A percentile compares a stretch with the other conserved stretches of the same genome.
phyloP scores from a whole-genome alignment of 2,888 invertebrate species.

The Yponomeuta cagnagella region DNA sequence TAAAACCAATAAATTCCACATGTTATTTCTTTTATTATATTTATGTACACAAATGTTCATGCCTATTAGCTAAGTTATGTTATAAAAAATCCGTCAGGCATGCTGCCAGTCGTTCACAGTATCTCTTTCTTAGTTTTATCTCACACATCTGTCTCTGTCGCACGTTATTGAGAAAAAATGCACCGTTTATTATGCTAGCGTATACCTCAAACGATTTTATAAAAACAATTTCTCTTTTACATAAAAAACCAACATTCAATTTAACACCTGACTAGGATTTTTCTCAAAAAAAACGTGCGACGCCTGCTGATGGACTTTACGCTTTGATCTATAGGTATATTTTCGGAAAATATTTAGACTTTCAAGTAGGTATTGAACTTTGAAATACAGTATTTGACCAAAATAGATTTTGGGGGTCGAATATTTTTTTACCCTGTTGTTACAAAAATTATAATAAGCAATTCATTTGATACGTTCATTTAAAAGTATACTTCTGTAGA shows the following conservation, averaged over 20 bases:
- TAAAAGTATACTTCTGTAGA: neutral
- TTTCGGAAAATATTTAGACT: too few species aligned
- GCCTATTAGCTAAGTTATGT: conserved; percentile 37
- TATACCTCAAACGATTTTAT: conserved; percentile 11
- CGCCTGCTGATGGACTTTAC: neutral
- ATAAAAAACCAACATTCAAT: conserved; percentile 5
- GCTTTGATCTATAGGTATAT: neutral
- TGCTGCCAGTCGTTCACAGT: conserved; percentile 29
- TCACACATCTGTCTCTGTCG: conserved; percentile 6
- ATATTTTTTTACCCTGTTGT: neutral
- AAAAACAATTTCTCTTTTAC: conserved; percentile 9
- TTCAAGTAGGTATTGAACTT: neutral
- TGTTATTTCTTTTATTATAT: conserved; percentile 48
- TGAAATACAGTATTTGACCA: neutral
- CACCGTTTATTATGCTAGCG: conserved; percentile 19
- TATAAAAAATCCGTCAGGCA: conserved; percentile 40
- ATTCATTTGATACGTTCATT: neutral
- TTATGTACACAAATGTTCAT: conserved; percentile 50
- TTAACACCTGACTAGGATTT: conserved; percentile 28
- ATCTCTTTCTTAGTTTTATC: conserved; percentile 17
- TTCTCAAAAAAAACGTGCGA: conserved; percentile 28
- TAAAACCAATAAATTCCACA: conserved; percentile 29
- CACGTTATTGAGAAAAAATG: conserved; percentile 16
- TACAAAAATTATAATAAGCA: neutral
- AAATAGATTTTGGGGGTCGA: neutral